These are phyloP conservation scores for Seriola quinqueradiata DNA, from an alignment of 2,113 vertebrate species.

Conservation along the genomic window DNA sequence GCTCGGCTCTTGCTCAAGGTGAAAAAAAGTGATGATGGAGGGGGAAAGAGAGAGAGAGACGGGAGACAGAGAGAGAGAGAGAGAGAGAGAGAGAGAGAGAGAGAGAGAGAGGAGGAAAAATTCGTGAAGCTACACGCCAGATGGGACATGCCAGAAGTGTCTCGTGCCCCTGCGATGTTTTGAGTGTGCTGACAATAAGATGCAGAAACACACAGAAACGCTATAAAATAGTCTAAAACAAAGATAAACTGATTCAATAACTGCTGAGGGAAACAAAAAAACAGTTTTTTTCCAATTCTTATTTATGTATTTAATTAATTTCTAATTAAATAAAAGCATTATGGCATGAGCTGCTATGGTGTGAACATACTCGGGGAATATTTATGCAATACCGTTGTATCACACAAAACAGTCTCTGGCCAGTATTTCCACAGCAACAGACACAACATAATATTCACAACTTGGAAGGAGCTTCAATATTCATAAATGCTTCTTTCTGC, in stretches of 20 bases:
- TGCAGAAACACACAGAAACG: slow-evolving; percentile 12
- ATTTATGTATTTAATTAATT: slow-evolving; percentile 80
- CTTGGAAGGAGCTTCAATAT: slow-evolving; percentile 72
- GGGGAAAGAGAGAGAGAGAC: slow-evolving; percentile 7
- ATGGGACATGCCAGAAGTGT: slow-evolving; percentile 60
- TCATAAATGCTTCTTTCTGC: slow-evolving; percentile 59
- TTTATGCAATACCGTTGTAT: slow-evolving; percentile 73
- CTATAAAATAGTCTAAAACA: slow-evolving; percentile 35
- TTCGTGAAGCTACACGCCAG: slow-evolving; percentile 55
- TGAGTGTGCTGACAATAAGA: slow-evolving; percentile 42
- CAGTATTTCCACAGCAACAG: slow-evolving; percentile 75
- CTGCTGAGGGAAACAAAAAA: slow-evolving; percentile 42
- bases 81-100: slow-evolving; percentile 23
- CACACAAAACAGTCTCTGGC: slow-evolving; percentile 75
- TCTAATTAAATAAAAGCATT: slow-evolving; percentile 73
- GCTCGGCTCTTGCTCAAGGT: slow-evolving; percentile 67
- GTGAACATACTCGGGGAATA: slow-evolving; percentile 69
- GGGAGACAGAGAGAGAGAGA: slow-evolving; percentile 15
- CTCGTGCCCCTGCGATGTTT: slow-evolving; percentile 38
- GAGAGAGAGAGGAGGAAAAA: slow-evolving; percentile 33
- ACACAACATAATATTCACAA: slow-evolving; percentile 70
- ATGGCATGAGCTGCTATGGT: slow-evolving; percentile 66
- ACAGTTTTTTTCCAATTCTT: slow-evolving; percentile 38
- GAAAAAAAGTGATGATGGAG: slow-evolving; percentile 68
- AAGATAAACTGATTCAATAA: slow-evolving; percentile 69